A percentile compares a stretch with the other conserved stretches of the same genome.
Evolutionary conservation across 1,140 invertebrate species (phyloP).

Genomic region (Cyphomyrmex costatus): DNA sequence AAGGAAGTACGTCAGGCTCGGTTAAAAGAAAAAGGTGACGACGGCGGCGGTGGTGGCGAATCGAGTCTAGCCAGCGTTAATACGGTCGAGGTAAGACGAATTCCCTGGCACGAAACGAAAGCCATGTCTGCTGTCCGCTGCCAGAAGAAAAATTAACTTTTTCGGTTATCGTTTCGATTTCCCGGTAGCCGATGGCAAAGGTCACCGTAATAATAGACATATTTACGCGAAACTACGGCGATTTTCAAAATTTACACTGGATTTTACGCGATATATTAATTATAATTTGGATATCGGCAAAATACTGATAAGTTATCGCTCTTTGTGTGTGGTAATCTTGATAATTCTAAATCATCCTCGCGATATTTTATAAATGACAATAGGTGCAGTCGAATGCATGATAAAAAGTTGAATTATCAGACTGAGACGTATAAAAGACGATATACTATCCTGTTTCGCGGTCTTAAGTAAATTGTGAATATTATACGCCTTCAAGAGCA

Average conservation of each 20-base stretch:
- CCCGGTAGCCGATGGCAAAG: background rate
- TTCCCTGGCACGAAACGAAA: constrained; percentile 51
- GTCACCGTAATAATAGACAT: constrained; percentile 9
- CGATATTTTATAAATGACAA: background rate
- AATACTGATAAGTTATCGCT: background rate
- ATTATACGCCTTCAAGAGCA: constrained; percentile 8
- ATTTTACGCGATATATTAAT: background rate
- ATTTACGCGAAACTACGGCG: background rate
- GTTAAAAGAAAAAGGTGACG: constrained; percentile 46
- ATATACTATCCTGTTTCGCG: background rate
- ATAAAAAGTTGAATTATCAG: background rate
- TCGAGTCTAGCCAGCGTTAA: constrained; percentile 48
- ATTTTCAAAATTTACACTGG: background rate
- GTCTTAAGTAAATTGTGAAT: constrained; percentile 34
- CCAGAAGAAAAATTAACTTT: constrained; percentile 31
- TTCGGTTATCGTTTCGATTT: background rate
- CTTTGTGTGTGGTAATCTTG: background rate
- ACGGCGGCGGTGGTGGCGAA: constrained; percentile 1
- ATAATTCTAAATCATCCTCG: background rate
- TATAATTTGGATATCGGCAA: background rate
- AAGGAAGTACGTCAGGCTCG: constrained; percentile 48
- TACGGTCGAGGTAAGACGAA: constrained; percentile 56
- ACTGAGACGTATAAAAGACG: background rate
- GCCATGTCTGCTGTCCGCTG: background rate
- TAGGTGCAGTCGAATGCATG: background rate